Conservation (phyloP, 2,888 invertebrate genomes). For the Ametastegia equiseti region DNA sequence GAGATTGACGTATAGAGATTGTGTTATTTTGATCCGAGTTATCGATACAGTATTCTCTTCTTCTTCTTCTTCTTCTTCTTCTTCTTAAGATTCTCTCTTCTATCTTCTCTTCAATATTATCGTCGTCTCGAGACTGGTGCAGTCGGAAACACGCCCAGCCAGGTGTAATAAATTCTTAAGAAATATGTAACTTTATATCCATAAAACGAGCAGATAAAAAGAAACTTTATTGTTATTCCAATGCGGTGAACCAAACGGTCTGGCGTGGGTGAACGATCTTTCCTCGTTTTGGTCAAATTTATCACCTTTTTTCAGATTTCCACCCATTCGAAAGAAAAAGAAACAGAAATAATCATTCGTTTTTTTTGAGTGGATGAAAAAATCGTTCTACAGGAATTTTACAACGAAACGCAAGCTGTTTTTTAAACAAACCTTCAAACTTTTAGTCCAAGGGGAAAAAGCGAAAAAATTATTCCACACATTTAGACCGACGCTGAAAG, state of each 20-base stretch:
- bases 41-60: slow-evolving; percentile 30
- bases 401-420: too few relatives aligned
- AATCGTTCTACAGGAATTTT: too few relatives aligned
- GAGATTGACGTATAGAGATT: slow-evolving; percentile 42
- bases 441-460: too few relatives aligned
- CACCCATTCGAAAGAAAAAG: background rate
- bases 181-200: slow-evolving; percentile 35
- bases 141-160: background rate
- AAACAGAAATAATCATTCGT: too few relatives aligned
- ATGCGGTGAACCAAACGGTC: background rate
- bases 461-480: too few relatives aligned
- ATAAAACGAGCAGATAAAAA: slow-evolving; percentile 29
- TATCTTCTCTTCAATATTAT: background rate
- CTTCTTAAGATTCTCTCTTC: background rate
- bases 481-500: too few relatives aligned
- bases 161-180: slow-evolving; percentile 12
- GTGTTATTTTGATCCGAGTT: slow-evolving; percentile 39
- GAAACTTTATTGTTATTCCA: slow-evolving; percentile 8
- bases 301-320: background rate
- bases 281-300: background rate
- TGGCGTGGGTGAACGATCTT: slow-evolving; percentile 29
- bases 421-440: too few relatives aligned
- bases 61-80: background rate
- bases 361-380: too few relatives aligned
- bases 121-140: too few relatives aligned